phyloP scores from a whole-genome alignment of 2,113 vertebrate species.

The Hemiprocne comata region DNA sequence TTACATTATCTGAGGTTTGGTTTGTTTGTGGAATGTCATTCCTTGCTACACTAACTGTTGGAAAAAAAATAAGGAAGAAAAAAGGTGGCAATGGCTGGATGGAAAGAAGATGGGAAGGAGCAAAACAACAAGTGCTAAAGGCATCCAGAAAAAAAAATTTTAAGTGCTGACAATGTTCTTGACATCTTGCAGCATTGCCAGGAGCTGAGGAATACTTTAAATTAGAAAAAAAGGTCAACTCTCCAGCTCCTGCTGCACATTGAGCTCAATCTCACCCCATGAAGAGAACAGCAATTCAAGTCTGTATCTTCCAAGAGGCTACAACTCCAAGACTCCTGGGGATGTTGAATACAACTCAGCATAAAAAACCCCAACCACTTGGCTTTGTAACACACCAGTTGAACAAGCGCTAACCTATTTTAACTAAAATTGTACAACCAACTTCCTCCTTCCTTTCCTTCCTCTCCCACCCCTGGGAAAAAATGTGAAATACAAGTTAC shows the following conservation, averaged over 20 bases:
- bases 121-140: not conserved
- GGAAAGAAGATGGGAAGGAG: not conserved
- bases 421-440: not conserved
- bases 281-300: not conserved
- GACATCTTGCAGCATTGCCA: not conserved
- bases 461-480: slow-evolving; percentile 22
- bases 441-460: slow-evolving; percentile 31
- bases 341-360: not conserved
- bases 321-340: not conserved
- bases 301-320: not conserved
- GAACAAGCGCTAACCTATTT: not conserved
- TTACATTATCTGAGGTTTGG: not conserved
- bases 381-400: not conserved
- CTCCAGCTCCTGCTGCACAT: not conserved
- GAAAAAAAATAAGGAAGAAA: not conserved
- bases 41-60: not conserved
- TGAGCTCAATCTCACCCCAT: not conserved
- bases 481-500: not conserved
- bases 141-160: not conserved
- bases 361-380: not conserved
- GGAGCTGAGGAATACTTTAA: not conserved
- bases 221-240: not conserved
- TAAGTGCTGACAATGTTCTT: rapidly evolving
- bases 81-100: not conserved
- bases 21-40: not conserved